Evolutionary conservation across 2,888 invertebrate genomes (phyloP), one percentile per base, ranked within the genome.

Genomic region (Drosophila eohydei): DNA sequence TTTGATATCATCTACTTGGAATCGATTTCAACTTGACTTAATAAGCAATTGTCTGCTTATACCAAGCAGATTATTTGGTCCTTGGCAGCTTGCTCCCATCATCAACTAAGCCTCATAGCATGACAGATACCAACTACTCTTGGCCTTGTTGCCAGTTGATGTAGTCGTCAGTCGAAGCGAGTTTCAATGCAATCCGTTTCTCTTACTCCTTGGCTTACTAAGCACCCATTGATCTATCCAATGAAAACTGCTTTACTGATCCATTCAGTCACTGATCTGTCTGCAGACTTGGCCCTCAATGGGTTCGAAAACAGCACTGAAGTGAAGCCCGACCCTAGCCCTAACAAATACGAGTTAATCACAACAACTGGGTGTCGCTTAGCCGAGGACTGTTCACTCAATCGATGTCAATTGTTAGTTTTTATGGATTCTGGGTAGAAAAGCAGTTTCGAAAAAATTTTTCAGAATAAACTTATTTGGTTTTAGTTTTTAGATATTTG

Each of bases 401-500:
- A 12, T 21, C 30, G 2, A 3, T 21, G 3, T 9, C 14, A 21
- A 21, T 38, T 14, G 30, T 58, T 58, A 48, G 48, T 48, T 58
- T 58, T 58, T 58, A 48, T 48, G 48, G 30, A 48, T 38, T 48
- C 38, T 58, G 38, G 48, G 58, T 46, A 48, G 48, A 9, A 51
- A 51, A 51, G 30, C 51, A 60, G 59, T 51, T 60, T 41, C 21
- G 40, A 51, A 32, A 51, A 57, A 60, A 51, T 11, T 51, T 60
- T 51, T 51, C 51, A 60, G 51, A 51, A 60, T 58, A 51, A 60
- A 60, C 59, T 30, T 48, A 58, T 58, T 58, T 58, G 51, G 59
- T 60, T 60, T 60, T 51, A 60, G 51, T 60, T 60, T 58, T 58
- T 58, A 58, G 58, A 58, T 58, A 58, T 58, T 58, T 58, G 58